phyloP scores from a whole-genome alignment of 2,113 vertebrate species.

The Cyanoderma ruficeps region DNA sequence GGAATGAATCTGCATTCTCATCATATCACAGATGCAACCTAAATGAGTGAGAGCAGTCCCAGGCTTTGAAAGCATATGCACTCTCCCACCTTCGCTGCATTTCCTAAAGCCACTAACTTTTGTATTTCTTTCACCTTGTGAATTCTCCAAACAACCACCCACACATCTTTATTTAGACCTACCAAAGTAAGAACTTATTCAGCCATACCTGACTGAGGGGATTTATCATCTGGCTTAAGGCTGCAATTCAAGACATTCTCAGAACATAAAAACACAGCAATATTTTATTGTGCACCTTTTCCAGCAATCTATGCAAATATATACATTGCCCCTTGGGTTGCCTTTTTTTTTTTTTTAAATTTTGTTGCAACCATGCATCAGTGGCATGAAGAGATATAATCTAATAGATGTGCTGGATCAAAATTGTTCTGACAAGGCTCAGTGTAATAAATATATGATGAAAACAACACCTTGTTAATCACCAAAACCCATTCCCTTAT shows the following conservation, averaged over 20 bases:
- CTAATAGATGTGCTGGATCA: background rate
- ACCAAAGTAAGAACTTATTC: conserved; percentile 1
- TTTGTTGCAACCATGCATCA: background rate
- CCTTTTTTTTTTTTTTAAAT: background rate
- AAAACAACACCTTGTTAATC: conserved; percentile 23
- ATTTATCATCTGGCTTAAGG: conserved; percentile 21
- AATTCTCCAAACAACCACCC: background rate
- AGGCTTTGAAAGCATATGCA: background rate
- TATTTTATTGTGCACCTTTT: conserved; percentile 19
- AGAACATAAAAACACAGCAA: background rate
- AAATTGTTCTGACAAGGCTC: background rate
- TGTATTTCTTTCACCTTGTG: background rate
- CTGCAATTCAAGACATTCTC: background rate
- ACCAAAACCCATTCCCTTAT: background rate
- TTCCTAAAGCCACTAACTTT: background rate
- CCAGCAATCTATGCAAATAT: conserved; percentile 33
- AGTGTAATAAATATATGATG: background rate
- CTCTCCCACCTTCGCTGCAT: background rate
- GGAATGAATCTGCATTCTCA: background rate
- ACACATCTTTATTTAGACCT: conserved; percentile 28
- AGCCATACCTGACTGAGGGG: background rate
- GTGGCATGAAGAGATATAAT: background rate
- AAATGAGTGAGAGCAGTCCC: background rate
- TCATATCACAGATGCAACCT: background rate
- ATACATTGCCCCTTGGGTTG: background rate